Conservation (phyloP, 2,113 vertebrate species). For the Phocoena sinus region DNA sequence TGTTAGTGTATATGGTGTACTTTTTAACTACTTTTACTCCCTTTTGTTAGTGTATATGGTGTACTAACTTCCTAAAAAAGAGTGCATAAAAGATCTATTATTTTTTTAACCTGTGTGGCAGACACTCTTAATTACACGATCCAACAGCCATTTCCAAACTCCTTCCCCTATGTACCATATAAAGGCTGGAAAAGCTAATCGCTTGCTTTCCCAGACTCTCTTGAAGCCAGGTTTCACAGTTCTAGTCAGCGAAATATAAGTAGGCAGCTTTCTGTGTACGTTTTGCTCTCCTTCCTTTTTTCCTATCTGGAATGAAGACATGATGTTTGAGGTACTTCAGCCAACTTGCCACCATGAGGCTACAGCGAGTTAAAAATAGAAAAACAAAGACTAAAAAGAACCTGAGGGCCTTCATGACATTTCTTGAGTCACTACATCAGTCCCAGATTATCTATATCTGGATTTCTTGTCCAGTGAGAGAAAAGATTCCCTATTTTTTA, state of each 20-base stretch:
- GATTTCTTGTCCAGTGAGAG: not conserved
- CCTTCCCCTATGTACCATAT: not conserved
- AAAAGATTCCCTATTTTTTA: not conserved
- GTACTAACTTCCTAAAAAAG: not conserved
- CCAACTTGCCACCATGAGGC: not conserved
- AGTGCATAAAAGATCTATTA: not conserved
- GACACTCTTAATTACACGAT: not conserved
- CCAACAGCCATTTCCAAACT: not conserved
- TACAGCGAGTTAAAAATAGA: not conserved
- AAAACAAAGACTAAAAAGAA: not conserved
- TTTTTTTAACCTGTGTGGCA: not conserved
- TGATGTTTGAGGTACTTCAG: not conserved
- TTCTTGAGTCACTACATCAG: not conserved
- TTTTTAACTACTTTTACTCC: not conserved
- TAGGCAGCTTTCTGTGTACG: not conserved
- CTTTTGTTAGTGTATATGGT: not conserved
- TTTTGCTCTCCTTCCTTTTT: not conserved
- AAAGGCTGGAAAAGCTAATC: not conserved
- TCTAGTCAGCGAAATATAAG: not conserved
- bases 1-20: not conserved
- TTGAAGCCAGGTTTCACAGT: not conserved
- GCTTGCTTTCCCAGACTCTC: not conserved
- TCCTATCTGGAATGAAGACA: not conserved
- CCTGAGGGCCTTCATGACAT: not conserved
- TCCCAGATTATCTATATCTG: not conserved